Base-by-base conservation (phyloP, 2,113 vertebrate genomes). In the Pseudorectes ferrugineus region DNA sequence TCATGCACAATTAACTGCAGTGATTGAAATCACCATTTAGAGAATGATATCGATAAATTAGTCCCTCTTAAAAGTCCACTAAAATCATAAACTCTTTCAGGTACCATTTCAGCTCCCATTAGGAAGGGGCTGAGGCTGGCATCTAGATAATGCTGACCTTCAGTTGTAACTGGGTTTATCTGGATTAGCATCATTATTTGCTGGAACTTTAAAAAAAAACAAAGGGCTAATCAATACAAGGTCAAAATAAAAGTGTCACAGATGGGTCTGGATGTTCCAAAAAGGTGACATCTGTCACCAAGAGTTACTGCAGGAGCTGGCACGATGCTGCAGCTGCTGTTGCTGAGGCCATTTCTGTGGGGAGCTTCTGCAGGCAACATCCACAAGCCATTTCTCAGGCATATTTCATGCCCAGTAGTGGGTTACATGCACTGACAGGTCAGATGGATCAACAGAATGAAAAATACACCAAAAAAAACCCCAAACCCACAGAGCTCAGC, bases 161-260 rank as follows among this genome's bases (percentile, higher is more conserved):
- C 94, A 72, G 21, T 5, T 78, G 87, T 66, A 92, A 88, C 88
- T 89, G 66, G 72, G 85, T 92, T 96, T 88, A 78, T 94, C 93
- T 90, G 94, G 93, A 97, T 97, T 97, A 97, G 92, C 92, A 82
- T 79, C 61, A 10, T 82, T 97, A 94, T 97, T 96, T 96, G 95
- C 93, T 71, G 76, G 92, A 94, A 77, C 68, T 72, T 96, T 70
- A 63, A 78, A 93, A 93, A 93, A 92, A 92, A 92, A 71, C 91
- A 96, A 91, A 73, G 24, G 71, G 51, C 68, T 87, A 92, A 97
- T 97, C 96, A 94, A 97, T 97, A 94, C 78, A 75, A 92, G 94
- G 93, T 94, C 96, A 96, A 90, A 97, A 88, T 68, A 81, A 51
- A 97, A 87, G 88, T 71, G 70, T 92, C 84, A 82, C 87, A 74